Evolutionary conservation across 1,140 invertebrate genomes (phyloP), one percentile per base, ranked within the genome.

Genomic region (Procambarus virginalis): DNA sequence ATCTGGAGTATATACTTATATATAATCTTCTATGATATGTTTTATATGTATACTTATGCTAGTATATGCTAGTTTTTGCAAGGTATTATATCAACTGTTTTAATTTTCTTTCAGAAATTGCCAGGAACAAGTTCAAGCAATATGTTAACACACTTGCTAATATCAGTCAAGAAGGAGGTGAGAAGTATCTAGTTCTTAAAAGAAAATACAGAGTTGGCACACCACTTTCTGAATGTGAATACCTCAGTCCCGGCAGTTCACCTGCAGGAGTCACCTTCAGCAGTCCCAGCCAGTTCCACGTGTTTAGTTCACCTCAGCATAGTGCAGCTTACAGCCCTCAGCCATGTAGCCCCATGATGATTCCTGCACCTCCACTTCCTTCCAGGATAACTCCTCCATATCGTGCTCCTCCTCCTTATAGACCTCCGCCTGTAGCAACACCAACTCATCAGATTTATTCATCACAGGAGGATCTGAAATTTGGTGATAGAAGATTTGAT

Each of bases 71-170:
- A 34, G 34, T 34, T 34, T 34, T 34, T 34, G 34, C 34, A 34
- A 34, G 34, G 34, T 34, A 34, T 34, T 34, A 34, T 34, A 55
- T 55, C 22, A 51, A n/a, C 9, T 34, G 51, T 78, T 1, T 34
- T 60, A 8, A n/a, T 76, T 22, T 89, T 83, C 12, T 82, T 75
- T 58, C 92, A 92, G 92, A 92, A 84, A 34, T 97, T 94, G 97
- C 97, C 2, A 95, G 97, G 92, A 96, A 96, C 92, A 96, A 96
- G 92, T 99, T 99, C 93, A 98, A 98, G 94, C 96, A 97, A 89
- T 97, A 97, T 94, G 97, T 99, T 3, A 99, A 98, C 93, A 95
- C 95, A 60, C 94, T 99, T 90, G 97, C 98, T 3, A 96, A 96
- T 9, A 97, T 98, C 78, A 97, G 94, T 86, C 93, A 94, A 76